phyloP scores from a whole-genome alignment of 2,113 vertebrate species.

The Apaloderma vittatum region DNA sequence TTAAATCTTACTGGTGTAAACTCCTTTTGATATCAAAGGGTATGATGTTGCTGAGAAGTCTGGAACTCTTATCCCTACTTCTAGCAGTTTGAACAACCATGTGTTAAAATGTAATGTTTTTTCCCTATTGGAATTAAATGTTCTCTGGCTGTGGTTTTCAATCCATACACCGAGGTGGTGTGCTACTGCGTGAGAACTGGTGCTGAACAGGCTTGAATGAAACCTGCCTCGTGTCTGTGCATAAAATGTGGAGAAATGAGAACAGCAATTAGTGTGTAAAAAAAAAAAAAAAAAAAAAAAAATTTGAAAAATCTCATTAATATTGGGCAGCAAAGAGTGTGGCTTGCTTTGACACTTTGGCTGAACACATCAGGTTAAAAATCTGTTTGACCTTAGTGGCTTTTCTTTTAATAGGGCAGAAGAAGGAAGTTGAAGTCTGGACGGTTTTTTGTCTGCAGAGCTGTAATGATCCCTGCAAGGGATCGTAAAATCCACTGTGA shows the following conservation, averaged over 20 bases:
- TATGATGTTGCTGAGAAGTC: not conserved
- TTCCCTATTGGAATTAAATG: not conserved
- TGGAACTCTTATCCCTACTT: not conserved
- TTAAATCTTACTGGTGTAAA: not conserved
- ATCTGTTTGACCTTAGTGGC: not conserved
- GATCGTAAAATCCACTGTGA: not conserved
- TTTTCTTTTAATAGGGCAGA: not conserved
- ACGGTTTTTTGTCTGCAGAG: not conserved
- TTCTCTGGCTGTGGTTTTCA: not conserved
- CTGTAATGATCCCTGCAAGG: not conserved
- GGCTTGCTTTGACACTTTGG: not conserved
- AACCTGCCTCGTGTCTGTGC: not conserved
- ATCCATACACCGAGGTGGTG: fast-evolving
- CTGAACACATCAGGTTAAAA: not conserved
- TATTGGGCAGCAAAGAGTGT: not conserved
- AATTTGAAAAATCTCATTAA: conserved; percentile 19
- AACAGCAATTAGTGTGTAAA: not conserved
- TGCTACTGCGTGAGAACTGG: not conserved
- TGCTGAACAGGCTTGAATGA: not conserved
- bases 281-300: conserved; percentile 39
- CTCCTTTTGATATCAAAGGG: not conserved
- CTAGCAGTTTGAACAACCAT: not conserved
- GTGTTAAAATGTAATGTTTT: not conserved
- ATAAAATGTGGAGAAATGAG: not conserved
- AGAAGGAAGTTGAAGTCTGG: not conserved